Evolutionary conservation across 2,888 invertebrate genomes (phyloP).

Genomic region (Diachrysia chrysitis): DNA sequence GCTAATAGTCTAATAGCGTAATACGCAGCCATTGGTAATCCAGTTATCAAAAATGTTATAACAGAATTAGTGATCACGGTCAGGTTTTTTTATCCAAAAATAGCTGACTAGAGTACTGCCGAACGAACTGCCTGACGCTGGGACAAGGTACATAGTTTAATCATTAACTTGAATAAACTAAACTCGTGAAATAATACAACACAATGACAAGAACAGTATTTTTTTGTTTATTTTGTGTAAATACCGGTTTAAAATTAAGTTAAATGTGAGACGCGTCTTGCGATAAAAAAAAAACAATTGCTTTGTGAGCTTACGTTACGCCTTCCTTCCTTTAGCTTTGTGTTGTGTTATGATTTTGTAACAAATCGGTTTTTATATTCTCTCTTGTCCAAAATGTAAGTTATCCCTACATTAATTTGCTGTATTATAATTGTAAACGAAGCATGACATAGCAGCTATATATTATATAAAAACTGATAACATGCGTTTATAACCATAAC

Average conservation of each 20-base stretch:
- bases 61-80: conserved; percentile 3
- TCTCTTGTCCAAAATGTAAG: no score
- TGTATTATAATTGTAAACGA: no score
- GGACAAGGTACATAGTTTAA: not conserved
- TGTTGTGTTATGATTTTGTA: not conserved
- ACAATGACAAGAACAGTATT: not conserved
- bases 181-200: not conserved
- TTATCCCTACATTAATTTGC: no score
- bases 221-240: not conserved
- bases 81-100: conserved; percentile 47
- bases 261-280: not conserved
- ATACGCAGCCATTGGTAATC: not conserved
- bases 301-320: no score
- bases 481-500: no score
- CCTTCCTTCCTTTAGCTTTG: not conserved
- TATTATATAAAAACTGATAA: no score
- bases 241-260: not conserved
- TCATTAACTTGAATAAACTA: not conserved
- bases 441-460: no score
- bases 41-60: not conserved
- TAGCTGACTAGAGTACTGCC: conserved; percentile 26
- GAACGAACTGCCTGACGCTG: conserved; percentile 3
- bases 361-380: no score
- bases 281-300: not conserved
- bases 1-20: not conserved